Conservation (phyloP, 2,113 vertebrate species). For the Fukomys damarensis region DNA sequence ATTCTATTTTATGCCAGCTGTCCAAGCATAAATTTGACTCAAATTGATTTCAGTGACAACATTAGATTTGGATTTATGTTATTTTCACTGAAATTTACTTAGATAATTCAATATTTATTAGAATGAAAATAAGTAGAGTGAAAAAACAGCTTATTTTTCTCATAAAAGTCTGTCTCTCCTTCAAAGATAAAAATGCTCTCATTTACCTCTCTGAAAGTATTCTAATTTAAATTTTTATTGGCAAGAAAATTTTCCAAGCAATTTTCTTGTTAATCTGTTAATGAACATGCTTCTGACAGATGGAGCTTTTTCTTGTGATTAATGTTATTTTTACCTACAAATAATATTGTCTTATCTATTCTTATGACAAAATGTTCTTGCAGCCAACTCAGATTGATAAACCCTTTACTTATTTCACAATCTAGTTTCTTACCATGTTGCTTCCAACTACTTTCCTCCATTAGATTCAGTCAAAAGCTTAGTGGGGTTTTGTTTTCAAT, state of each 20-base stretch:
- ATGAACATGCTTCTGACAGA: constrained; percentile 69
- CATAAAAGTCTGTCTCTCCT: constrained; percentile 18
- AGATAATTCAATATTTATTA: constrained; percentile 69
- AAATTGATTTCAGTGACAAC: constrained; percentile 72
- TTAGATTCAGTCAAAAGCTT: not conserved
- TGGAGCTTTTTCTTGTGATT: constrained; percentile 56
- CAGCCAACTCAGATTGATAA: not conserved
- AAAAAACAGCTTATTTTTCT: constrained; percentile 56
- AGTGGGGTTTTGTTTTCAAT: not conserved
- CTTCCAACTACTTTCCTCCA: not conserved
- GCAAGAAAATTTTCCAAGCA: constrained; percentile 65
- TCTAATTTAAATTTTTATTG: constrained; percentile 72
- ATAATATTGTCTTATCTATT: constrained; percentile 52
- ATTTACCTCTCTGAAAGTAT: constrained; percentile 36
- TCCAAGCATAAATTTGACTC: constrained; percentile 71
- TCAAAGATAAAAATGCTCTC: not conserved
- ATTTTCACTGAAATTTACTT: constrained; percentile 67
- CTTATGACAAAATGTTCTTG: constrained; percentile 46
- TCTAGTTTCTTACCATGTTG: not conserved
- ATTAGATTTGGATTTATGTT: constrained; percentile 61
- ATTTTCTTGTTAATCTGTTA: constrained; percentile 74
- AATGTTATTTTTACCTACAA: constrained; percentile 70
- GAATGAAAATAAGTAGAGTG: constrained; percentile 23
- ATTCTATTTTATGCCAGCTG: constrained; percentile 68
- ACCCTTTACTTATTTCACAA: not conserved